Evolutionary conservation across 2,888 invertebrate species (phyloP), one percentile per base, ranked within the genome.

Genomic region (Lycocerus yunnanus): DNA sequence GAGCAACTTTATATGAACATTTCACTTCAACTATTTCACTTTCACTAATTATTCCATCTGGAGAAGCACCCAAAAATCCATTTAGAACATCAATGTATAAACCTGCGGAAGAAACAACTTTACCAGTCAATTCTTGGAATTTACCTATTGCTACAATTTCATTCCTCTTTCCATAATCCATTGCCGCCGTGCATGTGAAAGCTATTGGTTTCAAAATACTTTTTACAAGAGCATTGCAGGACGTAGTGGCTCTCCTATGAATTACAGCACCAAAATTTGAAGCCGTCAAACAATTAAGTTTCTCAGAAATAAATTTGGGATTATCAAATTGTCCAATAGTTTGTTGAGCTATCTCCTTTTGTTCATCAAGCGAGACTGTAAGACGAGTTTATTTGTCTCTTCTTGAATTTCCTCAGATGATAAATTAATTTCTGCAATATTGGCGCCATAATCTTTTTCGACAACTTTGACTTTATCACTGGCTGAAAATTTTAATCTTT

Each of bases 261-360:
- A 75, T 21, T 16, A 75, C 43, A 14, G n/a, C 59, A 5, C 75
- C 75, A 69, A 75, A 75, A 59, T 72, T 66, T 3, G 74, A 74
- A 14, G 68, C 71, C 16, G 74, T 74, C 58, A 74, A 15, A 61
- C 74, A 3, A 59, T 67, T 18, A 60, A 15, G 15, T 58, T 61
- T 68, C 43, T 74, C 61, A 9, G 24, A 15, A 18, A 68, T 59
- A 69, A 66, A 75, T 27, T 27, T 58, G 6, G 69, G 15, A 43
- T 75, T 75, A 1, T 72, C 69, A 69, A 72, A 75, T 72, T 75
- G 72, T 11, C 72, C 75, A 58, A 72, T 43, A 27, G 75, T 75
- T 1, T 68, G 16, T 67, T 14, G 9, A 43, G 14, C 16, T 16
- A 71, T 74, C 61, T 66, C 13, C 58, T 58, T 58, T 58, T 58